These are phyloP conservation scores for Larimichthys polyactis DNA, from an alignment of 2,113 vertebrate genomes.

Conservation along the genomic window DNA sequence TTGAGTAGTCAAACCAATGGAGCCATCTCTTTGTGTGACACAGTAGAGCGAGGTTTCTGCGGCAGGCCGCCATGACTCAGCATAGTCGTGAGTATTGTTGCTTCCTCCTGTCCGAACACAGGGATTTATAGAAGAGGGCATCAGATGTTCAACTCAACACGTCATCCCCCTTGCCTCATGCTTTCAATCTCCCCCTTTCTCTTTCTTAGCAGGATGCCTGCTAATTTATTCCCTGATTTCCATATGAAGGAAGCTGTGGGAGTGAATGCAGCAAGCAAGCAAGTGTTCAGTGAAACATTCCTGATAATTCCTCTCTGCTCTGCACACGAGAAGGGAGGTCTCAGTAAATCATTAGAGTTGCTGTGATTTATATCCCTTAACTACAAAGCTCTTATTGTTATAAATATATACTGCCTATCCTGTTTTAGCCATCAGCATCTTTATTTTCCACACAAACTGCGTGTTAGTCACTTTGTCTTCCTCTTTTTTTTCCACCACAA, in stretches of 20 bases:
- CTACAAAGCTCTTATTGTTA: conserved; percentile 8
- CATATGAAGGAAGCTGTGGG: conserved; percentile 79
- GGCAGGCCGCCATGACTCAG: conserved; percentile 72
- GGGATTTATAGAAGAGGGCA: conserved; percentile 64
- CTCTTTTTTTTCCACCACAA: conserved; percentile 4
- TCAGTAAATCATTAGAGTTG: conserved; percentile 36
- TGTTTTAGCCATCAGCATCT: not conserved
- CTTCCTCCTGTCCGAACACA: conserved; percentile 64
- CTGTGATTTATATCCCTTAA: conserved; percentile 29
- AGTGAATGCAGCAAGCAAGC: conserved; percentile 63
- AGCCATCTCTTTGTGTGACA: conserved; percentile 51
- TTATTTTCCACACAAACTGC: conserved; percentile 38
- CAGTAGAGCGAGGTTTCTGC: conserved; percentile 51
- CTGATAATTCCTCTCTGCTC: conserved; percentile 51
- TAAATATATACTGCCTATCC: not conserved
- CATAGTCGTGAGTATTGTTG: conserved; percentile 63
- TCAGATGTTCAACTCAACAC: conserved; percentile 73
- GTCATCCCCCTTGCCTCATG: conserved; percentile 66
- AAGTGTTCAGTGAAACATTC: conserved; percentile 62
- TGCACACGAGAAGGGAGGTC: conserved; percentile 1
- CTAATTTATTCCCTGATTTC: conserved; percentile 80
- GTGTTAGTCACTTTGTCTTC: conserved; percentile 32
- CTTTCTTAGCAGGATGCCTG: conserved; percentile 59
- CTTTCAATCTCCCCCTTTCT: conserved; percentile 73
- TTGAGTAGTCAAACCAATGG: conserved; percentile 25